Percentiles rank a stretch among this genome's conserved stretches.
Evolutionary conservation across 2,888 invertebrate genomes (phyloP).

Genomic region (Siphonodentalium dalli): DNA sequence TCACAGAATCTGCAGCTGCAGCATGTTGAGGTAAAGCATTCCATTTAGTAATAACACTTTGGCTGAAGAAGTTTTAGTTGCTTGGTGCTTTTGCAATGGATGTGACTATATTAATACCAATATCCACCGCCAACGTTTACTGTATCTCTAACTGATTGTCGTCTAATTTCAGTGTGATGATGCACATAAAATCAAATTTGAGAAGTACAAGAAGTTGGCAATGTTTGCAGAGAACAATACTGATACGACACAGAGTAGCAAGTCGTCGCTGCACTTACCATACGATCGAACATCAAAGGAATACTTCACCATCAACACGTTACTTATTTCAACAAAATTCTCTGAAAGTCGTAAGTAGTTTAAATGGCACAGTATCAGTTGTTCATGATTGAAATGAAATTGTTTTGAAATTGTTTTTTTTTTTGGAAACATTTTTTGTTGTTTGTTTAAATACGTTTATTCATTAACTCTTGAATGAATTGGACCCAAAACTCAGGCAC

Average conservation of each 20-base stretch:
- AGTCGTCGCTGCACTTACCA: slow-evolving; percentile 67
- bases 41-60: too few relatives aligned
- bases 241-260: slow-evolving; percentile 55
- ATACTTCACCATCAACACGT: slow-evolving; percentile 79
- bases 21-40: background rate
- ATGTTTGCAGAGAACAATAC: slow-evolving; percentile 51
- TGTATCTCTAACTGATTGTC: background rate
- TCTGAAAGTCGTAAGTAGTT: slow-evolving; percentile 85
- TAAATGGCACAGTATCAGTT: too few relatives aligned
- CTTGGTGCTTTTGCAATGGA: background rate
- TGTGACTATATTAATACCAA: too few relatives aligned
- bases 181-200: slow-evolving; percentile 72
- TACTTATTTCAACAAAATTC: slow-evolving; percentile 93
- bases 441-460: too few relatives aligned
- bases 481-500: too few relatives aligned
- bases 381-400: too few relatives aligned
- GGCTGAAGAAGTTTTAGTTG: background rate
- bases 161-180: slow-evolving; percentile 75
- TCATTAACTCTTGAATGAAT: too few relatives aligned
- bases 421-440: too few relatives aligned
- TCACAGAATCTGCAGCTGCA: too few relatives aligned
- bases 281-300: slow-evolving; percentile 72
- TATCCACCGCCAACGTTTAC: too few relatives aligned
- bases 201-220: slow-evolving; percentile 66
- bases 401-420: too few relatives aligned